Evolutionary conservation across 1,140 invertebrate genomes (phyloP).

Genomic region (Ruditapes philippinarum): DNA sequence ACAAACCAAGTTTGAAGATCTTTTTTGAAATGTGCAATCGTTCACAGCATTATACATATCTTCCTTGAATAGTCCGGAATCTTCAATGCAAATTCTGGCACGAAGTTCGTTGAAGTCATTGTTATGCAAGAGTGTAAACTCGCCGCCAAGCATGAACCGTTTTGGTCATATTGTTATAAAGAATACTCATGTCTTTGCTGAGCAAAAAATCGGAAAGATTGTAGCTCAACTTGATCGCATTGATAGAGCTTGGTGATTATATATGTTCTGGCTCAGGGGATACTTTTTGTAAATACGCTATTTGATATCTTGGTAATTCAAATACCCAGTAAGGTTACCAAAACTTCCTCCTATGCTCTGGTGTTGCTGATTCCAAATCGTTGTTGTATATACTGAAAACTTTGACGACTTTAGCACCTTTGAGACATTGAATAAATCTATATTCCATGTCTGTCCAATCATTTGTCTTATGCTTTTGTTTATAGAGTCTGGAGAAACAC

Average conservation of each 20-base stretch:
- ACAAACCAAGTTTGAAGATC: too few species aligned
- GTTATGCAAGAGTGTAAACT: neutral
- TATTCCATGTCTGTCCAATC: neutral
- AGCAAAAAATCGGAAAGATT: neutral
- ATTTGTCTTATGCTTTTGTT: neutral
- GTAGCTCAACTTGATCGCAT: neutral
- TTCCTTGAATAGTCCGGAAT: neutral
- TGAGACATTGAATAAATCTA: neutral
- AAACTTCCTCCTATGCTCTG: neutral
- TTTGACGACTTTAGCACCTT: neutral
- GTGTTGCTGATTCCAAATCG: neutral
- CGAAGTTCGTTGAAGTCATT: neutral
- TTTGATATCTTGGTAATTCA: neutral
- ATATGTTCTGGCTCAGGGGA: neutral
- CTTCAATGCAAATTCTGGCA: neutral
- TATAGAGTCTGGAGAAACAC: neutral
- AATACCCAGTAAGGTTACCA: neutral
- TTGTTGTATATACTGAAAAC: neutral
- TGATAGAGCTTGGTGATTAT: neutral
- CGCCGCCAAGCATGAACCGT: neutral
- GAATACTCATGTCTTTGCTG: neutral
- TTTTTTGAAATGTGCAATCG: too few species aligned
- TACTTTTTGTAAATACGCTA: neutral
- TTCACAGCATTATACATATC: too few species aligned
- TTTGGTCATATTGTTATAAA: neutral